Conservation (phyloP, 1,140 invertebrate species). For the Caenorhabditis brenneri region DNA sequence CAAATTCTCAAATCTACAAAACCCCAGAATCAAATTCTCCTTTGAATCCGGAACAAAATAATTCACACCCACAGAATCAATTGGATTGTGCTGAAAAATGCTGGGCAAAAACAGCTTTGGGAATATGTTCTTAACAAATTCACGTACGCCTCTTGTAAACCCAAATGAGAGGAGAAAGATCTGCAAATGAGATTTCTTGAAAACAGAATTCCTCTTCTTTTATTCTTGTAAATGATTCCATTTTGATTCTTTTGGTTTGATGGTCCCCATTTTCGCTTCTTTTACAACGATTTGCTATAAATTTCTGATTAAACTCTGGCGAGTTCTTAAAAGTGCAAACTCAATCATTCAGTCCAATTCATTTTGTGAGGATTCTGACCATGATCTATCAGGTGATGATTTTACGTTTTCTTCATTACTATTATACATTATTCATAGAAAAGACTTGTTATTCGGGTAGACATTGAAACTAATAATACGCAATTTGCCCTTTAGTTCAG, state of each 20-base stretch:
- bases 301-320: not conserved
- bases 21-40: no score
- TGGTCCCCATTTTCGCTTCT: not conserved
- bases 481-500: not conserved
- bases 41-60: not conserved
- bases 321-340: not conserved
- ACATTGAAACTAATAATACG: not conserved
- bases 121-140: not conserved
- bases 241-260: not conserved
- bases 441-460: not conserved
- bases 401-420: not conserved
- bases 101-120: not conserved
- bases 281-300: no score
- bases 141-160: not conserved
- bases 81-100: not conserved
- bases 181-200: constrained; percentile 6
- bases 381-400: not conserved
- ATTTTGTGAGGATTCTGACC: not conserved
- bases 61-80: not conserved
- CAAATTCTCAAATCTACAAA: no score
- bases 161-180: not conserved
- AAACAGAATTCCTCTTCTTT: not conserved
- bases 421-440: not conserved
- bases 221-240: not conserved
- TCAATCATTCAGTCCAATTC: not conserved